Evolutionary conservation across 2,888 invertebrate species (phyloP), one percentile per base, ranked within the genome.

Genomic region (Psococerastis gibbosa): DNA sequence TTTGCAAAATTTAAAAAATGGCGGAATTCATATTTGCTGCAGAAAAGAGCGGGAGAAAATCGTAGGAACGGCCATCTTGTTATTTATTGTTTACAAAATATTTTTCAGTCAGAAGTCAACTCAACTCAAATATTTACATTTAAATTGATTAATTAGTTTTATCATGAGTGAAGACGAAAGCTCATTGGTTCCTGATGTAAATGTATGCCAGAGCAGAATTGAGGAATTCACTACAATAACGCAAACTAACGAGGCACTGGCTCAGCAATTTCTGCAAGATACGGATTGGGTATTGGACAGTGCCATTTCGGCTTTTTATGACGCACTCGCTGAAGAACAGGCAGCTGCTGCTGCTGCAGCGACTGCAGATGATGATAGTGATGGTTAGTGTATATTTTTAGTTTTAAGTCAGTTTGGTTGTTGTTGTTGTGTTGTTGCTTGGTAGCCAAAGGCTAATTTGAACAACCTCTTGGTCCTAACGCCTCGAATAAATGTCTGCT

Each of bases 201-300:
- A 54, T 8, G 62, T 58, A 34, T 66, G 66, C 49, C 60, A 65
- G 43, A 49, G 44, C 45, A 52, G 61, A 47, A 64, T 64, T 48
- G 56, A 63, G 44, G 50, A 60, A 46, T 70, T 70, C 57, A 67
- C 65, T 2, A 56, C 56, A 44, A 55, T 70, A 18, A 71, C 70
- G 1, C 60, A 58, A 9, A 69, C 69, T 2, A 67, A 71, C 54
- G 61, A 62, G 18, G 67, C 67, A 2, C 58, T 65, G 45, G 71
- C 69, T 2, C 68, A 68, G 58, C 67, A 65, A 49, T 67, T 63
- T 54, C 56, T 71, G 17, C 69, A 70, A 52, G 67, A 70, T 48
- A 55, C 63, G 32, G 55, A 64, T 5, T 70, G 69, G 69, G 55
- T 66, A 51, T 50, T 70, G 4, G 59, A 66, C 15, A 15, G 5